A percentile compares a stretch with the other conserved stretches of the same genome.
Conservation (phyloP, 2,888 invertebrate species). For the Nemapogon koenigi region DNA sequence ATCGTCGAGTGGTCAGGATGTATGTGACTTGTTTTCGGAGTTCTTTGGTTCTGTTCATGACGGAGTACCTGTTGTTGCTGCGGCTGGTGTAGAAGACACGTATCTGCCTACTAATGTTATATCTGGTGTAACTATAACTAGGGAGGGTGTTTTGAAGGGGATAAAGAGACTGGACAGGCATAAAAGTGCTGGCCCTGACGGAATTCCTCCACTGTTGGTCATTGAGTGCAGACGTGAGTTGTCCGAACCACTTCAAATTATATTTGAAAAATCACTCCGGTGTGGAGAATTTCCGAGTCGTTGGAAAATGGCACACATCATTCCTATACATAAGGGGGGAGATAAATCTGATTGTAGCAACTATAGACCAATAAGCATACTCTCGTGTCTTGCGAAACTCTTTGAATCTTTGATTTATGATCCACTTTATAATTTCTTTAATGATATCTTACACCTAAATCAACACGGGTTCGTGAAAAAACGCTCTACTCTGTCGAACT, state of each 20-base stretch:
- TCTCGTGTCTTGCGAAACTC: slow-evolving; percentile 11
- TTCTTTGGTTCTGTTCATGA: too few species aligned
- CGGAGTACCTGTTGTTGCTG: too few species aligned
- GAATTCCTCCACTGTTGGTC: neutral
- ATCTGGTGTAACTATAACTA: too few species aligned
- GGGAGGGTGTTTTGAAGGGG: too few species aligned
- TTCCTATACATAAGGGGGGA: slow-evolving; percentile 10
- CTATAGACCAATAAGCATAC: slow-evolving; percentile 11
- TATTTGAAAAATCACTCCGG: slow-evolving; percentile 4
- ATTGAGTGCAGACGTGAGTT: neutral
- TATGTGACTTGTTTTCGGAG: too few species aligned
- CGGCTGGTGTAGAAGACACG: too few species aligned
- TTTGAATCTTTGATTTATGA: slow-evolving; percentile 11
- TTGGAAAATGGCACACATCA: slow-evolving; percentile 11
- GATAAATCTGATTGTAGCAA: slow-evolving; percentile 7
- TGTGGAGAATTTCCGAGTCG: slow-evolving; percentile 5
- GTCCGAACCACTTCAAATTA: neutral
- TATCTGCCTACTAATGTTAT: too few species aligned
- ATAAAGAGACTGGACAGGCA: too few species aligned
- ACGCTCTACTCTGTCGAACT: slow-evolving; percentile 15
- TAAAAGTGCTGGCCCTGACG: neutral
- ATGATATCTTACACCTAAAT: slow-evolving; percentile 7
- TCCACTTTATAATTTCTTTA: slow-evolving; percentile 10
- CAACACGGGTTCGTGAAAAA: slow-evolving; percentile 15
- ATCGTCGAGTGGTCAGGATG: too few species aligned